Evolutionary conservation across 2,888 invertebrate genomes (phyloP).

Genomic region (Tetramorium bicarinatum): DNA sequence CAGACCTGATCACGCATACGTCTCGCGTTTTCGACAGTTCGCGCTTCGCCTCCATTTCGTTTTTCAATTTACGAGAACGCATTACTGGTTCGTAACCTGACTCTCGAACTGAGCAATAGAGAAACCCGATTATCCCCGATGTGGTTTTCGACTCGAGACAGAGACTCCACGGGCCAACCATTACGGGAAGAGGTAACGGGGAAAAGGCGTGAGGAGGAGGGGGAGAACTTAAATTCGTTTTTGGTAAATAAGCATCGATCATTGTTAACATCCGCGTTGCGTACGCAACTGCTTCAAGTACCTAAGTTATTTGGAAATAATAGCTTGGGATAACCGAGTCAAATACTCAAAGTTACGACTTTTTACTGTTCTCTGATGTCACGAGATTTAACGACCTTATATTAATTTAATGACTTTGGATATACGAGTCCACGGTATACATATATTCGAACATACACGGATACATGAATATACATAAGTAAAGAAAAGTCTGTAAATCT

Average conservation of each 20-base stretch:
- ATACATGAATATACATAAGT: not conserved
- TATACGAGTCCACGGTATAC: not conserved
- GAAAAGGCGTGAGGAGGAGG: not conserved
- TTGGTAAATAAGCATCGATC: not conserved
- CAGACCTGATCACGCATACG: not conserved
- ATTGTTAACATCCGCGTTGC: not conserved
- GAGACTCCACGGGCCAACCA: not conserved
- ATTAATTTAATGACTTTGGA: not conserved
- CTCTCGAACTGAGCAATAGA: too few species aligned
- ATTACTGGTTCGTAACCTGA: too few species aligned
- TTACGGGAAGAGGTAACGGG: not conserved
- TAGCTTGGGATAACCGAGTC: not conserved
- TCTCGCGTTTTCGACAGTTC: not conserved
- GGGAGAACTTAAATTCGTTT: not conserved
- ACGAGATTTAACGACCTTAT: not conserved
- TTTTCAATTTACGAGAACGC: not conserved
- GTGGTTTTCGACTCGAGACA: not conserved
- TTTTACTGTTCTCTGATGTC: not conserved
- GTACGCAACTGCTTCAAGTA: not conserved
- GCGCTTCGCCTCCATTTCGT: not conserved
- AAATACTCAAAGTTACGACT: not conserved
- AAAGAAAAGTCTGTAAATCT: slow-evolving; percentile 58
- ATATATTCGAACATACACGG: not conserved
- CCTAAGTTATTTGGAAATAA: not conserved
- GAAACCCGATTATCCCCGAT: too few species aligned